phyloP scores from a whole-genome alignment of 2,888 invertebrate genomes.

The Pristionchus japonicus region DNA sequence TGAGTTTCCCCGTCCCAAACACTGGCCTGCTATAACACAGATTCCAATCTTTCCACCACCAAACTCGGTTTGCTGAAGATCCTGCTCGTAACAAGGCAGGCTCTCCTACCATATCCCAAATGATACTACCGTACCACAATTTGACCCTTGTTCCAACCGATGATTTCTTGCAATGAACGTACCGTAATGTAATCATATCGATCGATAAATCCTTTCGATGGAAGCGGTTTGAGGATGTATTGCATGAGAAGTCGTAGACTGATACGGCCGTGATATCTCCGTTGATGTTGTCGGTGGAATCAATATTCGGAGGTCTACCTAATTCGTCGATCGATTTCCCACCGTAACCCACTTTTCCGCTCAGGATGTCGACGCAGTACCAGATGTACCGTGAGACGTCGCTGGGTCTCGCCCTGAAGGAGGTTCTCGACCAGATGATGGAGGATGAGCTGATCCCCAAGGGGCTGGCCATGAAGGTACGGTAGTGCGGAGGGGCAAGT shows the following conservation, averaged over 20 bases:
- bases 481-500: neutral
- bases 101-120: slow-evolving; percentile 17
- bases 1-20: neutral
- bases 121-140: neutral
- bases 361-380: slow-evolving; percentile 79
- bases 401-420: slow-evolving; percentile 95
- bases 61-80: neutral
- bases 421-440: slow-evolving; percentile 93
- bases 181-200: neutral
- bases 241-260: neutral
- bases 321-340: neutral
- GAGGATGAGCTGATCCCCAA: slow-evolving; percentile 18
- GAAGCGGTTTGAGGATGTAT: neutral
- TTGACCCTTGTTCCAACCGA: neutral
- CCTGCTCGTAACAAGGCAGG: neutral
- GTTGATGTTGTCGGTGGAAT: neutral
- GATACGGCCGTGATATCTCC: neutral
- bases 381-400: slow-evolving; percentile 97
- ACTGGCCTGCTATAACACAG: neutral
- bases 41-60: neutral
- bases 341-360: neutral
- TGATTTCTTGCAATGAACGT: neutral
- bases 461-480: slow-evolving; percentile 32
- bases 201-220: slow-evolving; percentile 28
- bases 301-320: neutral